These are phyloP conservation scores for Fregata magnificens DNA, from an alignment of 2,113 vertebrate species.

Conservation along the genomic window DNA sequence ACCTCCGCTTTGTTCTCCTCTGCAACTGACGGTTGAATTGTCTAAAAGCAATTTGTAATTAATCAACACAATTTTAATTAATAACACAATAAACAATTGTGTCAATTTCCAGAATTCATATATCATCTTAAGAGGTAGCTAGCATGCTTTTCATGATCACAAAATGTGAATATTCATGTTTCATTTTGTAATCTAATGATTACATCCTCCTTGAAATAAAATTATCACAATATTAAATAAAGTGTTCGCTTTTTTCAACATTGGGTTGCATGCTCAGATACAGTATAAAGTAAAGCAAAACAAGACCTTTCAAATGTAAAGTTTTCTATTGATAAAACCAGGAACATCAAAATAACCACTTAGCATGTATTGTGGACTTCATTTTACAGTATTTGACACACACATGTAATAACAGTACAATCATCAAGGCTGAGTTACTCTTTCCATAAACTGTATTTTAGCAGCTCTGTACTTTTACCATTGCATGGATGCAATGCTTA, in stretches of 20 bases:
- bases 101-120: not conserved
- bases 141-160: not conserved
- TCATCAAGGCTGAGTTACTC: not conserved
- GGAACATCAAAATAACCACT: not conserved
- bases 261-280: not conserved
- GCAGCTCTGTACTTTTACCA: not conserved
- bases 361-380: not conserved
- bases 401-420: not conserved
- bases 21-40: not conserved
- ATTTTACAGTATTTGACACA: not conserved
- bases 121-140: not conserved
- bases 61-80: not conserved
- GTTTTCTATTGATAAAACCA: not conserved
- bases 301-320: not conserved
- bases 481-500: not conserved
- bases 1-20: not conserved
- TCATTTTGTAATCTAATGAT: not conserved
- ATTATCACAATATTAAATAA: not conserved
- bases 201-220: not conserved
- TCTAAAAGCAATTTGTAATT: not conserved
- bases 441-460: not conserved
- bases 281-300: not conserved
- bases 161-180: not conserved
- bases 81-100: not conserved
- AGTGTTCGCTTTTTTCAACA: not conserved